Evolutionary conservation across 2,113 vertebrate genomes (phyloP), one percentile per base, ranked within the genome.

Genomic region (Okapia johnstoni): DNA sequence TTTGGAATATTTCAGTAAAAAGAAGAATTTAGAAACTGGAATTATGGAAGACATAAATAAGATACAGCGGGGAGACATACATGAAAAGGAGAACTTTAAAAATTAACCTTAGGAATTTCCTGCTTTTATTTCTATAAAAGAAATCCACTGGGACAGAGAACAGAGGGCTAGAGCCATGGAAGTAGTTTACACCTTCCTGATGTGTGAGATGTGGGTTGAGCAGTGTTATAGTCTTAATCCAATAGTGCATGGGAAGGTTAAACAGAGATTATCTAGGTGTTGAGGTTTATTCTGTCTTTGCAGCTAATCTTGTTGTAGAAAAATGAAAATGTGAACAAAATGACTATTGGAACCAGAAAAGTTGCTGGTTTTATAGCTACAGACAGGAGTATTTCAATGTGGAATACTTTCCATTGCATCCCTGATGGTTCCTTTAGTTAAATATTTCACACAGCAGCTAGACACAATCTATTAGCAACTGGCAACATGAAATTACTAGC

Each of bases 181-280:
- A 3, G 3, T 6, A 1, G 17, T 5, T 12, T 16, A 4, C 6
- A 5, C 26, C 15, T 21, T 48, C 11, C 16, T 26, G 33, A 28
- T 11, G n/a, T 8, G 21, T 21, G 17, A 12, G 6, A 28, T 7
- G 5, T 50, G 5, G 16, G 16, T 13, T 80, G 54, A 36, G 2
- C 26, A 80, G 46, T 16, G 8, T 4, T n/a, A 48, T 7, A 55
- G 9, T 15, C 12, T n/a, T 46, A 46, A 80, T 28, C 2, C 23
- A 89, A 16, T 28, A 55, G 3, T 5, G 19, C 6, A 10, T 23
- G 1, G 21, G 40, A 61, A 57, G 26, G 7, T 13, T 76, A 94
- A n/a, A 33, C 12, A 21, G 28, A 57, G 70, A 36, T 80, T 63
- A 63, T n/a, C 2, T 2, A 80, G 15, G 19, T 40, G 7, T 17